Evolutionary conservation across 2,888 invertebrate genomes (phyloP).

Genomic region (Notodonta dromedarius): DNA sequence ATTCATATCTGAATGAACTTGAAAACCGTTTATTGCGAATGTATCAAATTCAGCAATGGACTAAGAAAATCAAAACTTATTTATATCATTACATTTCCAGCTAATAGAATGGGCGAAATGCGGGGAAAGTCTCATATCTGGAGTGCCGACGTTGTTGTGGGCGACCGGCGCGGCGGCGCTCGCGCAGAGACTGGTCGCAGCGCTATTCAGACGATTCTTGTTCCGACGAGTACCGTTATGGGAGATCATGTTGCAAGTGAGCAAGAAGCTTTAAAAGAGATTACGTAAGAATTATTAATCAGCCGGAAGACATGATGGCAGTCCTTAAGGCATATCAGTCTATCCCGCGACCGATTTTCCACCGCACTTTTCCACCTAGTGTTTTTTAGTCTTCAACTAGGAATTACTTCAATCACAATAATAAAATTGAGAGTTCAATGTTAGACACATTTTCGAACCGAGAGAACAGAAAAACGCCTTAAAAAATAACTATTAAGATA

Average conservation of each 20-base stretch:
- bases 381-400: no score
- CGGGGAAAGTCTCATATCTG: constrained; percentile 61
- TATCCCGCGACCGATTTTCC: no score
- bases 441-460: not conserved
- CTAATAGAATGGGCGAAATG: constrained; percentile 68
- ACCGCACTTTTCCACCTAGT: no score
- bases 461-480: not conserved
- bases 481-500: no score
- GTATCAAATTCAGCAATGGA: constrained; percentile 3
- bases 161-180: constrained; percentile 66
- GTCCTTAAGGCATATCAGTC: no score
- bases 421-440: no score
- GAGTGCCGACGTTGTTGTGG: constrained; percentile 70
- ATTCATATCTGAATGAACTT: no score
- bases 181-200: constrained; percentile 59
- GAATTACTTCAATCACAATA: no score
- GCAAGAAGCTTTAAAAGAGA: not conserved
- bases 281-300: no score
- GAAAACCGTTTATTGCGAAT: no score
- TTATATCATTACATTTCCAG: constrained; percentile 41
- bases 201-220: constrained; percentile 68
- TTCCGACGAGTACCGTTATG: constrained; percentile 72
- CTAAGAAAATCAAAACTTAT: no score
- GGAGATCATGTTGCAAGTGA: constrained; percentile 72
- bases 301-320: no score